A percentile compares a stretch with the other conserved stretches of the same genome.
Evolutionary conservation across 2,797 vertebrate genomes (phyloP).

Genomic region (Coreius guichenoti): DNA sequence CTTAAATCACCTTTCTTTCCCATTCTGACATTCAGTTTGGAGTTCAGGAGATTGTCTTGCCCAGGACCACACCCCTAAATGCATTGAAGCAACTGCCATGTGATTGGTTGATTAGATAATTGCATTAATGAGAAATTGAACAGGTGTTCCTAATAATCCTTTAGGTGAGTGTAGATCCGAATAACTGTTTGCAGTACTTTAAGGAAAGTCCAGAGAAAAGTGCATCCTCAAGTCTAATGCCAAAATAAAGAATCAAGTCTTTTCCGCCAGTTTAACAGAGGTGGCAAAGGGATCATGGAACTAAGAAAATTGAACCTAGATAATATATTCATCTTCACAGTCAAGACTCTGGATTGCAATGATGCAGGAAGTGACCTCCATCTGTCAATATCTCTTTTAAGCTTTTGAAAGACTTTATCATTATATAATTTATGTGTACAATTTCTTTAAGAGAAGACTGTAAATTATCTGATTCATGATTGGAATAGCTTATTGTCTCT

Average conservation of each 20-base stretch:
- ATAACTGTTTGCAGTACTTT: no score
- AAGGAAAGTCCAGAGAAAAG: background rate
- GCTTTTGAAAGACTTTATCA: constrained; percentile 5
- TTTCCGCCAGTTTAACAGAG: no score
- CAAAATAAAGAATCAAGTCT: background rate
- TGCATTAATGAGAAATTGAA: no score
- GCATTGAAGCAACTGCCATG: no score
- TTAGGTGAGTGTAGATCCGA: no score
- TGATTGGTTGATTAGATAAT: no score
- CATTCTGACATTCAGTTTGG: no score
- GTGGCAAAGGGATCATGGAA: constrained; percentile 12
- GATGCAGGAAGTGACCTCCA: background rate
- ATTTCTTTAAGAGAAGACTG: background rate
- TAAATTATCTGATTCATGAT: background rate
- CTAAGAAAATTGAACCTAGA: background rate
- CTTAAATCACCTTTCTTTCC: no score
- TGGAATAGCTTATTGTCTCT: background rate
- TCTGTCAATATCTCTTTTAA: background rate
- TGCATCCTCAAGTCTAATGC: no score
- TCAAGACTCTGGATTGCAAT: background rate
- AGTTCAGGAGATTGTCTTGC: no score
- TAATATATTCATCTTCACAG: constrained; percentile 11
- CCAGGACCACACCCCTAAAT: no score
- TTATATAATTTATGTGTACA: background rate
- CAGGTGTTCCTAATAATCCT: no score